Percentiles rank a stretch among this genome's conserved stretches.
These are phyloP conservation scores for Lepus europaeus DNA, from an alignment of 2,113 vertebrate species.

Conservation along the genomic window DNA sequence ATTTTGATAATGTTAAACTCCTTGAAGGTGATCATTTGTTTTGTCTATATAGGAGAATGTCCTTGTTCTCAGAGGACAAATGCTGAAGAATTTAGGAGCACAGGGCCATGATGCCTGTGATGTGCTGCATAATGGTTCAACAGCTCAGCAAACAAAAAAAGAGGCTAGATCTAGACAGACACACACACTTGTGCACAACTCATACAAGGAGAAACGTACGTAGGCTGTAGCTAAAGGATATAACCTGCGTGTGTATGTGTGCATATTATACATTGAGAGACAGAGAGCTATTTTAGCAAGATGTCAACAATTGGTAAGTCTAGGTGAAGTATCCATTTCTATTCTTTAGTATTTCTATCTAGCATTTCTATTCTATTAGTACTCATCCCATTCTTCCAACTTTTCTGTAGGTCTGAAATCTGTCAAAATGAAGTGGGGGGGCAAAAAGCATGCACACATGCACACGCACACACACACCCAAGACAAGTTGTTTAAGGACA, in stretches of 20 bases:
- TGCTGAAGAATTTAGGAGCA: not conserved
- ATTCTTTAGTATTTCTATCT: too few relatives aligned
- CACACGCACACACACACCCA: too few relatives aligned
- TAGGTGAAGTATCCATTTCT: not conserved
- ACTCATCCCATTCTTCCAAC: not conserved
- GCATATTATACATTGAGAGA: not conserved
- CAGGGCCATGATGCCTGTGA: not conserved
- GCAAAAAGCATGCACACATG: not conserved
- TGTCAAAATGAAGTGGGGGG: not conserved
- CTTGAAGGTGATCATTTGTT: not conserved
- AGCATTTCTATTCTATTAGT: too few relatives aligned
- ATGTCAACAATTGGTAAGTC: not conserved
- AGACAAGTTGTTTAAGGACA: too few relatives aligned
- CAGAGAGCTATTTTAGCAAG: not conserved
- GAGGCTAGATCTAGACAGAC: not conserved
- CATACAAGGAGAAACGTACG: not conserved
- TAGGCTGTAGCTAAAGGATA: not conserved
- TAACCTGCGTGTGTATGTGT: not conserved
- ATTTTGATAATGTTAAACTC: not conserved
- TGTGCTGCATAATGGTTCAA: not conserved
- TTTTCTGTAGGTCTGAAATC: conserved; percentile 36
- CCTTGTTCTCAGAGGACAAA: conserved; percentile 11
- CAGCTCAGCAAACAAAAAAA: not conserved
- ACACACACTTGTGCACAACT: not conserved
- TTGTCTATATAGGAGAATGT: conserved; percentile 12